phyloP scores from a whole-genome alignment of 2,888 invertebrate species.

The Acrobasis repandana region DNA sequence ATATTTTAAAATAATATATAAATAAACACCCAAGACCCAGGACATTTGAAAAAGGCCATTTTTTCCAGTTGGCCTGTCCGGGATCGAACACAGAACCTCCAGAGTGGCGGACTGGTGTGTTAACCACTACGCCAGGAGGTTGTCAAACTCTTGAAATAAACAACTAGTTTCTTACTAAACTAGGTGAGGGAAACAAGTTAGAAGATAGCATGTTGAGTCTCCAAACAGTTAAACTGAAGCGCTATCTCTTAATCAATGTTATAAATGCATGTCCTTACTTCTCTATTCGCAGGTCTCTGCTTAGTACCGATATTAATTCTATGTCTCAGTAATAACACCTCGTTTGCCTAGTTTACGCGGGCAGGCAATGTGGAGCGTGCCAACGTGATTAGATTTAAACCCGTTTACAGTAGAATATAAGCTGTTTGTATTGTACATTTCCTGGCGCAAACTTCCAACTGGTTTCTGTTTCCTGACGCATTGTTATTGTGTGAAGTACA shows the following conservation, averaged over 20 bases:
- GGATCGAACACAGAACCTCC: too few species aligned
- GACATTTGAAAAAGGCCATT: too few species aligned
- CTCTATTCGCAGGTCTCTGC: background rate
- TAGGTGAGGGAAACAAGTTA: background rate
- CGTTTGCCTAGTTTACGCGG: conserved; percentile 13
- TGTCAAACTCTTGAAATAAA: too few species aligned
- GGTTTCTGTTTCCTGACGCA: conserved; percentile 3
- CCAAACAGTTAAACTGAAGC: background rate
- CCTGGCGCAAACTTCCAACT: background rate
- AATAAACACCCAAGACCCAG: too few species aligned
- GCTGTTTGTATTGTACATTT: conserved; percentile 14
- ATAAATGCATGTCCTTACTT: conserved; percentile 1
- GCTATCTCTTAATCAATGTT: conserved; percentile 14
- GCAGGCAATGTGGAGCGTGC: conserved; percentile 7
- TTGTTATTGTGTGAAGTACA: background rate
- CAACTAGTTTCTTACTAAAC: too few species aligned
- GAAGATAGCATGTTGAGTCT: background rate
- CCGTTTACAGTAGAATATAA: background rate
- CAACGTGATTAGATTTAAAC: conserved; percentile 15
- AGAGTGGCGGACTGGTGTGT: too few species aligned
- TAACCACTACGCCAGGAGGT: too few species aligned
- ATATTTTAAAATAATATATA: too few species aligned
- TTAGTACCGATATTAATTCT: background rate
- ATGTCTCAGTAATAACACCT: conserved; percentile 3
- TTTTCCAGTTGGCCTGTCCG: too few species aligned